Evolutionary conservation across 2,797 vertebrate genomes (phyloP).

Genomic region (Capromys pilorides): DNA sequence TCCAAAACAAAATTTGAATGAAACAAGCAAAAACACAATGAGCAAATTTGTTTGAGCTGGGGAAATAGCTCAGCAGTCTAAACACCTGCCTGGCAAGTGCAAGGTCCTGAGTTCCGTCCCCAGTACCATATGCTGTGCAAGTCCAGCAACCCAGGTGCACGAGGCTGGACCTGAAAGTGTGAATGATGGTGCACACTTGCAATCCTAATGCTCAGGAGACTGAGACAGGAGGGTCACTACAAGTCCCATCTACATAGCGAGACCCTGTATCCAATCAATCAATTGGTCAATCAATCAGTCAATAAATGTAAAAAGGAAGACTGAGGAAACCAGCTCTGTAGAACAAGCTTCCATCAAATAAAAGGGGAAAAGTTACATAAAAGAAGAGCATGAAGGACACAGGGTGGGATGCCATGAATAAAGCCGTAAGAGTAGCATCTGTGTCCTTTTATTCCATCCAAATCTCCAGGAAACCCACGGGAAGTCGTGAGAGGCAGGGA

Average conservation of each 20-base stretch:
- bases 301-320: not conserved
- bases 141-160: too few relatives aligned
- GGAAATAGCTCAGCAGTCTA: too few relatives aligned
- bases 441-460: not conserved
- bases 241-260: too few relatives aligned
- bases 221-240: too few relatives aligned
- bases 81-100: too few relatives aligned
- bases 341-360: not conserved
- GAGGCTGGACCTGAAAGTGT: too few relatives aligned
- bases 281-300: too few relatives aligned
- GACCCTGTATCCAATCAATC: too few relatives aligned
- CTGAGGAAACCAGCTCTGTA: not conserved
- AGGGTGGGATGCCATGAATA: not conserved
- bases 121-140: too few relatives aligned
- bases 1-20: not conserved
- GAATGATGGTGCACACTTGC: too few relatives aligned
- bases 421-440: not conserved
- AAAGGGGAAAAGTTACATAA: not conserved
- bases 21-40: not conserved
- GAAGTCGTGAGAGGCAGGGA: not conserved
- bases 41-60: not conserved
- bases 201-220: too few relatives aligned
- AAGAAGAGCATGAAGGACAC: not conserved
- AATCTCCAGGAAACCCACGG: not conserved
- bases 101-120: too few relatives aligned